These are phyloP conservation scores for Nannoperca obscura DNA, from an alignment of 2,797 vertebrate species.

Conservation along the genomic window DNA sequence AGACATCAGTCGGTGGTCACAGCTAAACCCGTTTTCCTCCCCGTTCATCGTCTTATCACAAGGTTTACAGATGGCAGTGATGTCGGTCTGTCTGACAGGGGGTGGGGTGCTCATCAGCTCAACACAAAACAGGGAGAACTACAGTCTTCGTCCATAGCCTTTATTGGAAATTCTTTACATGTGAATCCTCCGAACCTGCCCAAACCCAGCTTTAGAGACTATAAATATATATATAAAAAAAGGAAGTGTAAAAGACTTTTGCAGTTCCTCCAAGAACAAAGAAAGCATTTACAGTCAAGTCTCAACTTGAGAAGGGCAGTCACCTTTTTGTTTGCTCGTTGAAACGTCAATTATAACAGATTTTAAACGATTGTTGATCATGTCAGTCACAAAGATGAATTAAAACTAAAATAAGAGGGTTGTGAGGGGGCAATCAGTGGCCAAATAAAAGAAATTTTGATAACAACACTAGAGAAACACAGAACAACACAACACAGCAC, in stretches of 20 bases:
- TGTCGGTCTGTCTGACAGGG: constrained; percentile 29
- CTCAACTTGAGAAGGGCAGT: constrained; percentile 69
- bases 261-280: constrained; percentile 76
- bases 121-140: constrained; percentile 55
- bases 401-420: constrained; percentile 5
- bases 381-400: constrained; percentile 51
- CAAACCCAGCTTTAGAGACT: constrained; percentile 75
- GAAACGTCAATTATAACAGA: constrained; percentile 46
- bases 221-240: constrained; percentile 82
- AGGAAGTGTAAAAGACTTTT: constrained; percentile 79
- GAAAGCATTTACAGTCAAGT: constrained; percentile 78
- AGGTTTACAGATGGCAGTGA: constrained; percentile 80
- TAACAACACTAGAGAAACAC: constrained; percentile 61
- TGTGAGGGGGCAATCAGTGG: neutral
- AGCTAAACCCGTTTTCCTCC: constrained; percentile 32
- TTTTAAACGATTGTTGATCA: constrained; percentile 33
- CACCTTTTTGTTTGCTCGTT: constrained; percentile 51
- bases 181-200: constrained; percentile 64
- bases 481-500: constrained; percentile 59
- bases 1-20: constrained; percentile 58
- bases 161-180: constrained; percentile 81
- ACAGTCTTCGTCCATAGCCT: constrained; percentile 64
- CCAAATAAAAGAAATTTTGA: constrained; percentile 14
- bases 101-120: constrained; percentile 29
- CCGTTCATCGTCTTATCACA: constrained; percentile 53